These are phyloP conservation scores for Ciconia maguari DNA, from an alignment of 2,113 vertebrate genomes.

Conservation along the genomic window DNA sequence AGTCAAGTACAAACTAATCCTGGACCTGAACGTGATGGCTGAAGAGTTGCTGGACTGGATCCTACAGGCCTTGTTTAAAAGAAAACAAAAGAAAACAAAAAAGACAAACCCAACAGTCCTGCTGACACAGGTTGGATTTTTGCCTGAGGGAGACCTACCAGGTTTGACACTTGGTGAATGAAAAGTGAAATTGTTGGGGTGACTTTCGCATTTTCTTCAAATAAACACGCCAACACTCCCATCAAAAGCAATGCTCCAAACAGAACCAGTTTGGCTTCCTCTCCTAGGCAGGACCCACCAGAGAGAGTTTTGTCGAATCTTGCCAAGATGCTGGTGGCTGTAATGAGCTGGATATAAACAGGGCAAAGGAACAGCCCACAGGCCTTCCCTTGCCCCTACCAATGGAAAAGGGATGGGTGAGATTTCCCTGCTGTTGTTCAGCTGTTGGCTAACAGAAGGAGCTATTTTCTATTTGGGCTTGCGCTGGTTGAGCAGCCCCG, in stretches of 20 bases:
- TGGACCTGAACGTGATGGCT: neutral
- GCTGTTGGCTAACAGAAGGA: constrained; percentile 34
- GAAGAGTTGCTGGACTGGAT: neutral
- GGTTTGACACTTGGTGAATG: neutral
- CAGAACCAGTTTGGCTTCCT: neutral
- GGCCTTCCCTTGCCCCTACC: neutral
- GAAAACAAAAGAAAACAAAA: neutral
- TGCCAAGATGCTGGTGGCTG: neutral
- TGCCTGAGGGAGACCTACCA: neutral
- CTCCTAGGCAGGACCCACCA: neutral
- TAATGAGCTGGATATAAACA: neutral
- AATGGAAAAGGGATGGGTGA: neutral
- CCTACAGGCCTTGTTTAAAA: neutral
- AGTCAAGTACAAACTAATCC: neutral
- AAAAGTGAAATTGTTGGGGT: neutral
- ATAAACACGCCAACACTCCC: neutral
- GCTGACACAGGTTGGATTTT: neutral
- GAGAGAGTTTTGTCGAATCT: neutral
- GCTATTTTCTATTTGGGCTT: constrained; percentile 36
- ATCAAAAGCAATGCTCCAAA: neutral
- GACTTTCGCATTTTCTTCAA: neutral
- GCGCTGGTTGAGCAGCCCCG: neutral
- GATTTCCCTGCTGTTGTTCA: constrained; percentile 38
- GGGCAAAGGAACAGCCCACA: neutral
- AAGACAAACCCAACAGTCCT: neutral